phyloP scores from a whole-genome alignment of 2,797 vertebrate species.

The Gymnodraco acuticeps region DNA sequence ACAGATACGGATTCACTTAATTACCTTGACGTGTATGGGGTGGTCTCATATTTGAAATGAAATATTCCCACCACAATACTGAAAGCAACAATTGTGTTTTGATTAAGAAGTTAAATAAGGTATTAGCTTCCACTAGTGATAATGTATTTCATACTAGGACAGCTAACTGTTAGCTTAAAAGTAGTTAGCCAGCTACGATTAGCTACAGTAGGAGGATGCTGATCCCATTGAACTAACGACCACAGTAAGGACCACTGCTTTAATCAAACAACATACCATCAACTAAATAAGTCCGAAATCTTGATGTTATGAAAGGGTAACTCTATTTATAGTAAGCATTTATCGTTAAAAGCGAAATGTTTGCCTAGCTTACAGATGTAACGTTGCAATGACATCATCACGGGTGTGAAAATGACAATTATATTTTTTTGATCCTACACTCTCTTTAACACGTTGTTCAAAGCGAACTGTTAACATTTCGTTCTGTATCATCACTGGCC shows the following conservation, averaged over 20 bases:
- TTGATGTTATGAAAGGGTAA: accelerated
- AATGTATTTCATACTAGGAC: neutral
- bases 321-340: neutral
- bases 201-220: conserved; percentile 34
- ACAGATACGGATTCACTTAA: neutral
- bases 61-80: accelerated
- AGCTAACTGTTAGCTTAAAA: conserved; percentile 44
- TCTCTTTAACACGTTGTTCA: accelerated
- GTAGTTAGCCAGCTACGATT: conserved; percentile 23
- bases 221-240: conserved; percentile 11
- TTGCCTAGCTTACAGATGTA: conserved; percentile 29
- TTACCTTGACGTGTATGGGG: accelerated
- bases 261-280: neutral
- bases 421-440: neutral
- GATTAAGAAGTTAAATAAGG: accelerated
- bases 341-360: neutral
- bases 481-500: neutral
- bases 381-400: conserved; percentile 72
- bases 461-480: neutral
- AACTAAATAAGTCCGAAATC: accelerated
- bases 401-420: neutral
- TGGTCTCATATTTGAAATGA: neutral
- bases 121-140: neutral
- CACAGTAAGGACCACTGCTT: neutral
- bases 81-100: accelerated